Evolutionary conservation across 2,797 vertebrate species (phyloP).

Genomic region (Pseudocheirus occidentalis): DNA sequence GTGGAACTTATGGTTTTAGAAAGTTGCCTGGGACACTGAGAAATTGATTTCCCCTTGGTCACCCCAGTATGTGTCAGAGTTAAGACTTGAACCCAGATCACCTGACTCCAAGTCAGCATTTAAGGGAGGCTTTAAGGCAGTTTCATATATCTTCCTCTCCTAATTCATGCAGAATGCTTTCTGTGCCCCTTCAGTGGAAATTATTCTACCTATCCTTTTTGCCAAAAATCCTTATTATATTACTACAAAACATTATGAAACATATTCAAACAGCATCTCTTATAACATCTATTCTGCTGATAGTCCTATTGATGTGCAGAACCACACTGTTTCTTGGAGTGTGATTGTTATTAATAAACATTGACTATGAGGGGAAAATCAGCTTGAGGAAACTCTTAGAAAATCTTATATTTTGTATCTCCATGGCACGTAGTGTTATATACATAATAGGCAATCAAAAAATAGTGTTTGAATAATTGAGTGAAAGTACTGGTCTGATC

Average conservation of each 20-base stretch:
- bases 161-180: neutral
- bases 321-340: slow-evolving; percentile 1
- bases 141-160: neutral
- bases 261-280: neutral
- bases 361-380: neutral
- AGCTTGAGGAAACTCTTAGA: neutral
- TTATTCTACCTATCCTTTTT: neutral
- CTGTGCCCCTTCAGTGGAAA: neutral
- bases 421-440: neutral
- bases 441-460: neutral
- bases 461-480: neutral
- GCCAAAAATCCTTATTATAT: neutral
- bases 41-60: neutral
- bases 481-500: neutral
- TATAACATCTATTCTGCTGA: neutral
- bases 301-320: slow-evolving; percentile 13
- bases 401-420: neutral
- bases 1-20: neutral
- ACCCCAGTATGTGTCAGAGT: neutral
- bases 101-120: neutral
- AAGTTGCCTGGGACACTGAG: neutral
- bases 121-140: neutral
- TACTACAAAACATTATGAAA: neutral
- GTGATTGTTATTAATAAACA: neutral
- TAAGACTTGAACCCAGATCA: neutral